Conservation (phyloP, 2,797 vertebrate genomes). For the Schizopygopsis pylzovi region DNA sequence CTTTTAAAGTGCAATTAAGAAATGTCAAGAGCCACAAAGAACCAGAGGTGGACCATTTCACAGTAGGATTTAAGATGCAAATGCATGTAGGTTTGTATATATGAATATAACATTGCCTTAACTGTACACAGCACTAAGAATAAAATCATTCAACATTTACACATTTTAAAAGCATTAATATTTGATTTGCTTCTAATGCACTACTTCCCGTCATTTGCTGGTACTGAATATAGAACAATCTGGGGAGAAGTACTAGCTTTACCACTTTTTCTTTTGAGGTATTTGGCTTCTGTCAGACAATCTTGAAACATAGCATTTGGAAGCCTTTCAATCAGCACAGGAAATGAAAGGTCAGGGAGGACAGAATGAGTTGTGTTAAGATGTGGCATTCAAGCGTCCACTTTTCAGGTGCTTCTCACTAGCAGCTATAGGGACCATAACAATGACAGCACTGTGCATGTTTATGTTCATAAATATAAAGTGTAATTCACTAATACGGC, state of each 20-base stretch:
- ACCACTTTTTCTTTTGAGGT: constrained; percentile 59
- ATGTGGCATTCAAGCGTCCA: constrained; percentile 72
- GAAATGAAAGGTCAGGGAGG: constrained; percentile 78
- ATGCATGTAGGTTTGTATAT: constrained; percentile 16
- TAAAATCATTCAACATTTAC: background rate
- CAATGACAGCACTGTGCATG: constrained; percentile 8
- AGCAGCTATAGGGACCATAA: constrained; percentile 27
- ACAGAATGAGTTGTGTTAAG: constrained; percentile 77
- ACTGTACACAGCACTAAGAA: background rate
- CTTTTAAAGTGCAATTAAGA: constrained; percentile 45
- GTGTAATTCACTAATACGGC: background rate
- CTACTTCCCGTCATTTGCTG: background rate
- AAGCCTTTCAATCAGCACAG: constrained; percentile 81
- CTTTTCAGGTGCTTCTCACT: constrained; percentile 45
- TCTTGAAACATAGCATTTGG: constrained; percentile 73
- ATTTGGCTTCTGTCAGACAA: constrained; percentile 75
- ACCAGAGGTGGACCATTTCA: constrained; percentile 13
- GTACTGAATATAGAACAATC: constrained; percentile 20
- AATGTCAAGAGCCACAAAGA: constrained; percentile 37
- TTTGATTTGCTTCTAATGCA: background rate
- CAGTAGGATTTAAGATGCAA: constrained; percentile 4
- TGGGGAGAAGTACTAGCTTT: constrained; percentile 83
- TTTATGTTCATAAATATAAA: constrained; percentile 3
- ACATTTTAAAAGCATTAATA: constrained; percentile 17
- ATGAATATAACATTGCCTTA: constrained; percentile 9